These are phyloP conservation scores for Agapornis roseicollis DNA, from an alignment of 2,113 vertebrate genomes.

Conservation along the genomic window DNA sequence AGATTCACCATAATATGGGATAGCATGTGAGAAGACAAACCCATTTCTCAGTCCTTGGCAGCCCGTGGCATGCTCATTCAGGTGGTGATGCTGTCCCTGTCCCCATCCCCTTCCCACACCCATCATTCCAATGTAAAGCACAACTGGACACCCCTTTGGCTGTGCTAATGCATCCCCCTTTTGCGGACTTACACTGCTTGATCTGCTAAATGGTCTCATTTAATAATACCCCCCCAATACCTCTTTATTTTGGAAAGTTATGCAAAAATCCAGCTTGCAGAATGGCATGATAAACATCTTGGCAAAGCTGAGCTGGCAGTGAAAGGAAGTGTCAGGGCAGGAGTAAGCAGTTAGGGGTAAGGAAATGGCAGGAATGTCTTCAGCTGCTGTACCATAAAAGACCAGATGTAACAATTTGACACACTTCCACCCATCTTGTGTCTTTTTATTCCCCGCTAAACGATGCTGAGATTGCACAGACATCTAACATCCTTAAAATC, in stretches of 20 bases:
- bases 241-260: constrained; percentile 37
- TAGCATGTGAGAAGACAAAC: not conserved
- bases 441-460: not conserved
- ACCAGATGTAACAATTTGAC: constrained; percentile 1
- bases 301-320: constrained; percentile 27
- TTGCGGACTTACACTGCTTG: not conserved
- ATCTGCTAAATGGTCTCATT: not conserved
- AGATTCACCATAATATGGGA: not conserved
- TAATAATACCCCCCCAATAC: constrained; percentile 5
- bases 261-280: not conserved
- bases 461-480: not conserved
- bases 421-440: not conserved
- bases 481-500: not conserved
- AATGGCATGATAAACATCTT: constrained; percentile 42
- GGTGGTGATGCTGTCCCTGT: not conserved
- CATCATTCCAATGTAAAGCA: not conserved
- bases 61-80: not conserved
- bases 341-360: not conserved
- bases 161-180: not conserved
- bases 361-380: constrained; percentile 39
- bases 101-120: not conserved
- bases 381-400: constrained; percentile 25
- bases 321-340: constrained; percentile 15
- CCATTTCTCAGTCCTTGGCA: not conserved
- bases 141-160: not conserved